Percentiles rank a stretch among this genome's conserved stretches.
Conservation (phyloP, 2,797 vertebrate species). For the Megalops cyprinoides region DNA sequence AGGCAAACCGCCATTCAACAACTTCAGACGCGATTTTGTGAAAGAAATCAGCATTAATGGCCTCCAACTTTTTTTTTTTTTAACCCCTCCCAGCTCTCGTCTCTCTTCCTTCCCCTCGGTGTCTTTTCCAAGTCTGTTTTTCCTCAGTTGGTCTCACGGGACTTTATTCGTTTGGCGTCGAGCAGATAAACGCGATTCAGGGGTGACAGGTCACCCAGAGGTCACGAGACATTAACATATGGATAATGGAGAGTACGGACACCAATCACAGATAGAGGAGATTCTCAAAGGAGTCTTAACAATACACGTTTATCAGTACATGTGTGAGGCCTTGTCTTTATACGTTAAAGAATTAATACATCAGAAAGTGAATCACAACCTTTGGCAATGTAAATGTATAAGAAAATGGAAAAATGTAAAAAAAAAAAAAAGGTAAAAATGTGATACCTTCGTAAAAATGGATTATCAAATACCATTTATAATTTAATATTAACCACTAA, state of each 20-base stretch:
- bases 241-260: constrained; percentile 31
- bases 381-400: no score
- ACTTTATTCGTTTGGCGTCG: background rate
- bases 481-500: no score
- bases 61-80: constrained; percentile 18
- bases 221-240: constrained; percentile 28
- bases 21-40: no score
- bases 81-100: background rate
- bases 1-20: background rate
- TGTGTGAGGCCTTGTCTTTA: background rate
- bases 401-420: no score
- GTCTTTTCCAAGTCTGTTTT: constrained; percentile 22
- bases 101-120: background rate
- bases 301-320: background rate
- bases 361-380: background rate
- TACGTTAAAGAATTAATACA: background rate
- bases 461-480: no score
- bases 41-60: no score
- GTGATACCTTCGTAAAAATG: no score
- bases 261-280: constrained; percentile 19
- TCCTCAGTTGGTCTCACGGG: constrained; percentile 5
- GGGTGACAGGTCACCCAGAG: constrained; percentile 32
- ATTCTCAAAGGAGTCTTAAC: background rate
- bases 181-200: constrained; percentile 30
- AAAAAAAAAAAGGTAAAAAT: no score